Percentiles rank a stretch among this genome's conserved stretches.
These are phyloP conservation scores for Lanius ludovicianus DNA, from an alignment of 2,113 vertebrate species.

Conservation along the genomic window DNA sequence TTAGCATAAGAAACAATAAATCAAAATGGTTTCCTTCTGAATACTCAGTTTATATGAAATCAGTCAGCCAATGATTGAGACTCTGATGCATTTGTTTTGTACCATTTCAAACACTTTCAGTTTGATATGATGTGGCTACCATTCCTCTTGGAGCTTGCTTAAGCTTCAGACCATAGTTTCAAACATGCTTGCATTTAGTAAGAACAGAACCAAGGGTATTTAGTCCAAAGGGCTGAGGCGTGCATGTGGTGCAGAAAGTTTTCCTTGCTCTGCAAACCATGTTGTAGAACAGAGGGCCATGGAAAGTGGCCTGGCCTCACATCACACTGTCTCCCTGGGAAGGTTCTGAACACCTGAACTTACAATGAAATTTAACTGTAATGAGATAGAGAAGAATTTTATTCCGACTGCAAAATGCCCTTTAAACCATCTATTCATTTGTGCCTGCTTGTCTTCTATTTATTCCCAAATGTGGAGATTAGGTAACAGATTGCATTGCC, in stretches of 20 bases:
- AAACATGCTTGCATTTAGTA: not conserved
- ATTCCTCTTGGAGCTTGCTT: not conserved
- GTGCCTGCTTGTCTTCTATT: not conserved
- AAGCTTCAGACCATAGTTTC: not conserved
- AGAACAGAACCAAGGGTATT: not conserved
- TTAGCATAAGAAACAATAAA: not conserved
- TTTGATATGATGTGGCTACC: not conserved
- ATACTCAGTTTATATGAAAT: not conserved
- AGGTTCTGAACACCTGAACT: not conserved
- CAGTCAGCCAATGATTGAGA: accelerated
- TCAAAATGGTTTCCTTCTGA: not conserved
- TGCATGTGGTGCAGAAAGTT: not conserved
- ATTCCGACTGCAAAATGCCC: not conserved
- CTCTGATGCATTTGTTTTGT: not conserved
- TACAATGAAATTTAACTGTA: not conserved
- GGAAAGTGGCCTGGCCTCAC: not conserved
- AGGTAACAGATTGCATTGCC: not conserved
- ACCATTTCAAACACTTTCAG: not conserved
- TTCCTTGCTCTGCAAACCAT: not conserved
- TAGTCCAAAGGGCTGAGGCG: not conserved
- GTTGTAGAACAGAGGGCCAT: not conserved
- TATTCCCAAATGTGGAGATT: not conserved
- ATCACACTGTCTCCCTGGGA: not conserved
- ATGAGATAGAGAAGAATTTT: not conserved
- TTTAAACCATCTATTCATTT: not conserved